These are phyloP conservation scores for Phymorhynchus buccinoides DNA, from an alignment of 1,140 invertebrate species.

Conservation along the genomic window DNA sequence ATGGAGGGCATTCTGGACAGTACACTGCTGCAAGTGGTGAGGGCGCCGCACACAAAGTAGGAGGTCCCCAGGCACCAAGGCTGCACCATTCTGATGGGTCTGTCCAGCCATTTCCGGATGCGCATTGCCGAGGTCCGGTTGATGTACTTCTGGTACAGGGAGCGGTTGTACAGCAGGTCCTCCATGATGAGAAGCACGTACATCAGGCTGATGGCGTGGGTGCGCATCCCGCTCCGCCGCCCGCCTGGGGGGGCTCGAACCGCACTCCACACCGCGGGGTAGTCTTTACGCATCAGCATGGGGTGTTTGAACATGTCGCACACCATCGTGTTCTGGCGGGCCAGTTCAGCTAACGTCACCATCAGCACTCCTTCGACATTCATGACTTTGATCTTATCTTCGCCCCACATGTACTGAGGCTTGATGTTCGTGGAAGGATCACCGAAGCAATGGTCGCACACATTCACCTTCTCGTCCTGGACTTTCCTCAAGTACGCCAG, in stretches of 20 bases:
- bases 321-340: background rate
- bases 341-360: background rate
- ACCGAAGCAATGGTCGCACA: background rate
- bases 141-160: no score
- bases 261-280: background rate
- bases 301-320: background rate
- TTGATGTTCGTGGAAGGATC: background rate
- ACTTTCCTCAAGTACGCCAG: background rate
- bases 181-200: background rate
- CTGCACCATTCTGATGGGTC: background rate
- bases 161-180: background rate
- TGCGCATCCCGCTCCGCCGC: background rate
- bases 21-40: no score
- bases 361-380: background rate
- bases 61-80: background rate
- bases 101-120: background rate
- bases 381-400: background rate
- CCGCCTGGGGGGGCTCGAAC: no score
- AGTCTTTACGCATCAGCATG: background rate
- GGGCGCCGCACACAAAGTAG: no score
- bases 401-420: background rate
- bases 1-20: no score
- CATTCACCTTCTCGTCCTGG: background rate
- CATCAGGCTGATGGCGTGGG: background rate
- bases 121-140: background rate